Evolutionary conservation across 2,888 invertebrate species (phyloP).

Genomic region (Plutella xylostella): DNA sequence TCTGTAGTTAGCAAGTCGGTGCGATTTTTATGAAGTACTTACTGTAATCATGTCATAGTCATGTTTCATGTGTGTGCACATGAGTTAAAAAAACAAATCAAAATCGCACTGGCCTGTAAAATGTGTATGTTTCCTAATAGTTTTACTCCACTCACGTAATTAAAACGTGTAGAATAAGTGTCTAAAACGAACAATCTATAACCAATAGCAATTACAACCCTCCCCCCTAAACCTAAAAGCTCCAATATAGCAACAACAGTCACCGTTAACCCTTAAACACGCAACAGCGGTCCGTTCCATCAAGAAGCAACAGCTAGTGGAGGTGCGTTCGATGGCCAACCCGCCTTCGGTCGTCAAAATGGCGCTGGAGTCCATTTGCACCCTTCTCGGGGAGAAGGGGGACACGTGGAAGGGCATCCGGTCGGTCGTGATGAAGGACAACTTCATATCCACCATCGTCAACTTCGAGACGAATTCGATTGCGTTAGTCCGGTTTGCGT

Average conservation of each 20-base stretch:
- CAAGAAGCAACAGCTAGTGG: constrained; percentile 95
- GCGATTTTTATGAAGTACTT: too few species aligned
- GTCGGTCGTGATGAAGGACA: constrained; percentile 92
- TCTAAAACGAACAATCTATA: too few species aligned
- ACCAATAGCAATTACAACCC: too few species aligned
- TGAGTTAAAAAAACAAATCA: too few species aligned
- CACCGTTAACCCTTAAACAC: constrained; percentile 3
- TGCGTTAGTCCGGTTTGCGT: constrained; percentile 76
- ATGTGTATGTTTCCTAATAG: too few species aligned
- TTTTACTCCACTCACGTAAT: too few species aligned
- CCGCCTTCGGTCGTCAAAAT: constrained; percentile 93
- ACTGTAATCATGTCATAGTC: too few species aligned
- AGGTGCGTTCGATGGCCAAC: constrained; percentile 94
- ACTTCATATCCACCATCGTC: constrained; percentile 94
- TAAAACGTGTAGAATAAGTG: too few species aligned
- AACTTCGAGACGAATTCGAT: constrained; percentile 94
- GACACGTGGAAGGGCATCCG: constrained; percentile 95
- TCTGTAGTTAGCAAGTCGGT: too few species aligned
- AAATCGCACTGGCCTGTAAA: too few species aligned
- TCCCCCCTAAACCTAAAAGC: background rate
- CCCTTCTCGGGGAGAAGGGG: constrained; percentile 90
- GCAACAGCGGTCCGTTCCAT: constrained; percentile 90
- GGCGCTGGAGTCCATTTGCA: constrained; percentile 94
- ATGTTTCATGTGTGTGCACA: too few species aligned
- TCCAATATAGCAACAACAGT: constrained; percentile 5